A percentile compares a stretch with the other conserved stretches of the same genome.
Evolutionary conservation across 1,140 invertebrate genomes (phyloP).

Genomic region (Cotesia typhae): DNA sequence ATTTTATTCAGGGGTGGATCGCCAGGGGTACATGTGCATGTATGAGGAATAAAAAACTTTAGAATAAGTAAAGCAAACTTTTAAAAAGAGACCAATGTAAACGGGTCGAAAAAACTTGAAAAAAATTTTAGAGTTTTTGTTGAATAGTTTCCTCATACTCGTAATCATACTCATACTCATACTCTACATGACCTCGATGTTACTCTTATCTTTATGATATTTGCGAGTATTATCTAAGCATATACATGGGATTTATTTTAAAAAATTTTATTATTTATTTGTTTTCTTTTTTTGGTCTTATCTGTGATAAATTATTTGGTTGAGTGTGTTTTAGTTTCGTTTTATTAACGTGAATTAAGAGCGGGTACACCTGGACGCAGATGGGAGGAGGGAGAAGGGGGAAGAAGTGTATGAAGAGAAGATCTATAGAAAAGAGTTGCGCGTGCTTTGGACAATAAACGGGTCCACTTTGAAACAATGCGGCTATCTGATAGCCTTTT

Average conservation of each 20-base stretch:
- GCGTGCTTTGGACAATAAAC: conserved; percentile 43
- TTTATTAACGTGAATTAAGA: background rate
- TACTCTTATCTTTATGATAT: conserved; percentile 65
- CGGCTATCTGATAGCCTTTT: conserved; percentile 56
- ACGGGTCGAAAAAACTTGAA: conserved; percentile 20
- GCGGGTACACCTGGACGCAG: background rate
- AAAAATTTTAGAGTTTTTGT: conserved; percentile 39
- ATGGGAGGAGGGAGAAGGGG: background rate
- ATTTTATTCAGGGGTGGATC: no score
- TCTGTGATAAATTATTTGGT: background rate
- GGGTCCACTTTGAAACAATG: conserved; percentile 63
- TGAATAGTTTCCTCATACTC: conserved; percentile 48
- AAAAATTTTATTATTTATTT: background rate
- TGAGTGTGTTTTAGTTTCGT: background rate
- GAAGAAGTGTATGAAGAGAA: background rate
- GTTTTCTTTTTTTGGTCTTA: background rate
- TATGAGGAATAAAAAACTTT: background rate
- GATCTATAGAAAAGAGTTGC: background rate
- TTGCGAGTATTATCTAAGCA: conserved; percentile 61
- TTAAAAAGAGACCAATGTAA: background rate
- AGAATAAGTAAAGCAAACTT: background rate
- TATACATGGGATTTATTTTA: conserved; percentile 53
- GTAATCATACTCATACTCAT: conserved; percentile 24
- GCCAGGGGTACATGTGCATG: background rate
- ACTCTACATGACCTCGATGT: conserved; percentile 36